Percentiles rank a stretch among this genome's conserved stretches.
Conservation (phyloP, 2,888 invertebrate species). For the Sylvicola cinctus region DNA sequence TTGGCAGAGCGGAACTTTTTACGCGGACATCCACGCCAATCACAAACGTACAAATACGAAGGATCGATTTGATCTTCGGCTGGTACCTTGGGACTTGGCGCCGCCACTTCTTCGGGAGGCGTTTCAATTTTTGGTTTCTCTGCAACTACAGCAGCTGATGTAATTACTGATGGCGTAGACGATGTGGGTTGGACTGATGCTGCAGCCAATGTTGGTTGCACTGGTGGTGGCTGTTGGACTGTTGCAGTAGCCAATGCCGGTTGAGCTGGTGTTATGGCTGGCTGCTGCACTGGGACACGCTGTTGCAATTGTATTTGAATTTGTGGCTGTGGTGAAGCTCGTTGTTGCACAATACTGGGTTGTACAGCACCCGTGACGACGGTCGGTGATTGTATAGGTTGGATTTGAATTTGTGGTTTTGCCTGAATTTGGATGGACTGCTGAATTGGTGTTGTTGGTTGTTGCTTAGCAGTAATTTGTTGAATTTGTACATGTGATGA, state of each 20-base stretch:
- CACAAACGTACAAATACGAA: conserved; percentile 51
- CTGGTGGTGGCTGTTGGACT: conserved; percentile 20
- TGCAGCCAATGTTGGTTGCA: conserved; percentile 24
- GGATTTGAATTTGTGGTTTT: conserved; percentile 1
- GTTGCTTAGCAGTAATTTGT: not conserved
- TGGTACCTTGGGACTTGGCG: conserved; percentile 6
- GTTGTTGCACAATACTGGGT: conserved; percentile 6
- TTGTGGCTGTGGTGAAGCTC: not conserved
- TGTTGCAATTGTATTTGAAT: conserved; percentile 4
- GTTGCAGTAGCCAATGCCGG: conserved; percentile 2
- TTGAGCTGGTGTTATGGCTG: conserved; percentile 4
- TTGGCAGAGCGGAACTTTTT: conserved; percentile 53
- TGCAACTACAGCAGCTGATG: conserved; percentile 26
- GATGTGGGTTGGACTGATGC: conserved; percentile 16
- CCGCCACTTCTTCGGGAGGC: conserved; percentile 9
- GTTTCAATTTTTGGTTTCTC: conserved; percentile 6
- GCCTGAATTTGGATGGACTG: conserved; percentile 2
- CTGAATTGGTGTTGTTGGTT: conserved; percentile 3
- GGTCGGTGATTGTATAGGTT: not conserved
- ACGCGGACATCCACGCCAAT: conserved; percentile 75
- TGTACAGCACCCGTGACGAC: not conserved
- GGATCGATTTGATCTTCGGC: conserved; percentile 15
- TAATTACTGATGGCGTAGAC: conserved; percentile 32
- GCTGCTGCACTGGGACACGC: conserved; percentile 1
- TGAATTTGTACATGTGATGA: too few species aligned